A percentile compares a stretch with the other conserved stretches of the same genome.
Conservation (phyloP, 2,888 invertebrate genomes). For the Acanthosepion lycidas region DNA sequence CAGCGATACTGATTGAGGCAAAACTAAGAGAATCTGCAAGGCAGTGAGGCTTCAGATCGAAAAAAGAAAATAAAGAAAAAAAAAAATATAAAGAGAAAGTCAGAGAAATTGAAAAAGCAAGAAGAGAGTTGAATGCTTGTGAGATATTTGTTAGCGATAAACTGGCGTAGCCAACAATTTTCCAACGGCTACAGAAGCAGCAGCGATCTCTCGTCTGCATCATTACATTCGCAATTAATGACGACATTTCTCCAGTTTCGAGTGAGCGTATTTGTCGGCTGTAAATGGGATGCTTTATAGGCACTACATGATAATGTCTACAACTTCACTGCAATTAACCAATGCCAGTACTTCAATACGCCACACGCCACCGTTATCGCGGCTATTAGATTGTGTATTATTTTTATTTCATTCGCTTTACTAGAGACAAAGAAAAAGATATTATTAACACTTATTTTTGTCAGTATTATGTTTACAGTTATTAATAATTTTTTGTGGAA, state of each 20-base stretch:
- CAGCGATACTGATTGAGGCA: too few species aligned
- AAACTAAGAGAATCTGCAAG: too few species aligned
- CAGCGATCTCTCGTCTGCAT: not conserved
- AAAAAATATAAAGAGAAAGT: too few species aligned
- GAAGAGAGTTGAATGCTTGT: not conserved
- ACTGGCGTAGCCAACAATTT: not conserved
- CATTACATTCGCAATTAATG: not conserved
- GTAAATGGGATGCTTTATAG: slow-evolving; percentile 15
- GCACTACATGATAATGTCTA: not conserved
- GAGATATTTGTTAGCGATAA: not conserved
- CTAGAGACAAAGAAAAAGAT: not conserved
- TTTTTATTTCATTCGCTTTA: not conserved
- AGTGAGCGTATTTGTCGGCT: not conserved
- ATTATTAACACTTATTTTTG: not conserved
- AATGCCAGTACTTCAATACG: not conserved
- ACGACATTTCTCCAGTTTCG: not conserved
- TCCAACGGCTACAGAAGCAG: not conserved
- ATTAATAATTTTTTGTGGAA: too few species aligned
- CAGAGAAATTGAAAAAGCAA: too few species aligned
- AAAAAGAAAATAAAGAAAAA: too few species aligned
- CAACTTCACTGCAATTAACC: not conserved
- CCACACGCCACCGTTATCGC: not conserved
- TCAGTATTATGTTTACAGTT: too few species aligned
- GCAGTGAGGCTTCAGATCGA: too few species aligned
- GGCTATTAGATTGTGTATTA: not conserved